phyloP scores from a whole-genome alignment of 1,140 invertebrate genomes.

The Cyrtorhinus lividipennis region DNA sequence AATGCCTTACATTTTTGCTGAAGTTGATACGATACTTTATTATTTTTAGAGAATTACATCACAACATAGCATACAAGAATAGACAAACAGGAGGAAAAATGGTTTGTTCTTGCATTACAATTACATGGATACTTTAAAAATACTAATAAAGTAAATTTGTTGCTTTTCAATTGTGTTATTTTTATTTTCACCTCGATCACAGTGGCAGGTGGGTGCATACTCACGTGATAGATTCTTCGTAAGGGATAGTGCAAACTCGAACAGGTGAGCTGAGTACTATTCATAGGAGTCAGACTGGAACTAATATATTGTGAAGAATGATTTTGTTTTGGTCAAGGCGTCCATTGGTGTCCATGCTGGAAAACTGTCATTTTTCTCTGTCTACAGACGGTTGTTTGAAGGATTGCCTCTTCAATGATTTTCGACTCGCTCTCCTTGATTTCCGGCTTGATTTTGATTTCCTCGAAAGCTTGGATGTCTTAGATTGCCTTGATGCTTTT shows the following conservation, averaged over 20 bases:
- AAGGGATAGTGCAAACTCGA: too few relatives aligned
- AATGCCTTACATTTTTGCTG: constrained; percentile 20
- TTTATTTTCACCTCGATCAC: too few relatives aligned
- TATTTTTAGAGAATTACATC: constrained; percentile 21
- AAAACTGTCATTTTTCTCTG: not conserved
- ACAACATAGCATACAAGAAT: constrained; percentile 17
- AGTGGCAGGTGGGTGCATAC: too few relatives aligned
- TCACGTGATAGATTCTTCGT: too few relatives aligned
- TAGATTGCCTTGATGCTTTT: too few relatives aligned
- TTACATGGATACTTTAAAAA: constrained; percentile 23
- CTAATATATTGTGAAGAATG: too few relatives aligned
- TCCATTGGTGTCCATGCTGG: too few relatives aligned
- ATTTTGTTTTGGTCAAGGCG: too few relatives aligned
- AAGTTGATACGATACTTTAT: constrained; percentile 16
- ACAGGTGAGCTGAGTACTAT: too few relatives aligned
- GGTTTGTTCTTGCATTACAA: constrained; percentile 22
- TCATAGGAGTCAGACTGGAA: too few relatives aligned
- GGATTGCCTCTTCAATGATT: not conserved
- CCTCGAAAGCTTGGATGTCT: not conserved
- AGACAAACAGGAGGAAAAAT: constrained; percentile 16
- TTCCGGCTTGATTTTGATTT: not conserved
- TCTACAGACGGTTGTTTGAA: not conserved
- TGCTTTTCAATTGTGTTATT: constrained; percentile 17
- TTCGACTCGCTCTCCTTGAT: not conserved
- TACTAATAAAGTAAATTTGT: constrained; percentile 23